Conservation (phyloP, 2,797 vertebrate species). For the Myotis daubentonii region DNA sequence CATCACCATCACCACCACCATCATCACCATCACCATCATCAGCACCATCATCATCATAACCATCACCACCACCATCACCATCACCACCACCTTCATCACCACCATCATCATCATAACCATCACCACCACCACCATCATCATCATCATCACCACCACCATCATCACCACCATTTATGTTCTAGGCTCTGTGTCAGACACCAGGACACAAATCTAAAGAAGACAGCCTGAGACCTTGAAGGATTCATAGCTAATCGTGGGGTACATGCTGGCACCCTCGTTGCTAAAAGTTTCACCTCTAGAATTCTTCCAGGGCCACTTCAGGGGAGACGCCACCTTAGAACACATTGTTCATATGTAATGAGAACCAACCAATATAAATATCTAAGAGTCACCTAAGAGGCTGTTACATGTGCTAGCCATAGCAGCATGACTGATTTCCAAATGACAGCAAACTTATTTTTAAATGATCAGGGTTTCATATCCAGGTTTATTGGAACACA, state of each 20-base stretch:
- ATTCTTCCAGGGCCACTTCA: neutral
- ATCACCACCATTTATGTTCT: neutral
- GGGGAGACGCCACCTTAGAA: neutral
- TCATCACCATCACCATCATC: fast-evolving
- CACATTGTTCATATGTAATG: neutral
- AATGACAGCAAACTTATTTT: neutral
- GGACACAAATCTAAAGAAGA: neutral
- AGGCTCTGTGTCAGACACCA: neutral
- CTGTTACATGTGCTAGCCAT: neutral
- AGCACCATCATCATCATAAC: too few species aligned
- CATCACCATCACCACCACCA: neutral
- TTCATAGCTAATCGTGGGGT: neutral
- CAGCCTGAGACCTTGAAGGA: too few species aligned
- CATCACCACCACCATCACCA: neutral
- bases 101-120: neutral
- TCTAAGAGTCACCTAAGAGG: neutral
- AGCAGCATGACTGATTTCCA: neutral
- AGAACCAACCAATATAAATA: neutral
- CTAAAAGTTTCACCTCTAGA: neutral
- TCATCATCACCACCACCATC: neutral
- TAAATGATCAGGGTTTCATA: neutral
- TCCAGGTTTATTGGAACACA: neutral
- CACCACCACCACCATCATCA: neutral
- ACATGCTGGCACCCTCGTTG: neutral
- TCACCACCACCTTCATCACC: fast-evolving